These are phyloP conservation scores for Amazona finschi DNA, from an alignment of 2,797 vertebrate genomes.

Conservation along the genomic window DNA sequence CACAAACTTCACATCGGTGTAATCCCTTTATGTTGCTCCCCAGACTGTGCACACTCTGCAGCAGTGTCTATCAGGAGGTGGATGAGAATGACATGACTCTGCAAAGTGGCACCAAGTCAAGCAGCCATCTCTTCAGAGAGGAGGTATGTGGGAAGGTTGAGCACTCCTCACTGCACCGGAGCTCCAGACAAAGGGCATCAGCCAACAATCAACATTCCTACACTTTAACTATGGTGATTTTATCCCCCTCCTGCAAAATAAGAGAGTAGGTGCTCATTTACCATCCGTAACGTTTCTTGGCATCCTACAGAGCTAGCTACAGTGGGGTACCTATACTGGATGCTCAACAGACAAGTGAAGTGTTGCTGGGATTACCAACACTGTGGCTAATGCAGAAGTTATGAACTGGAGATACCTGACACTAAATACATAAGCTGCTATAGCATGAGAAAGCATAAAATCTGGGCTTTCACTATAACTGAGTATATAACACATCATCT, in stretches of 20 bases:
- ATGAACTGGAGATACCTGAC: background rate
- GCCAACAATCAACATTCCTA: background rate
- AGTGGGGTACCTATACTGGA: background rate
- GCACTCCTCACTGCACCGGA: accelerated
- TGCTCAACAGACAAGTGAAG: background rate
- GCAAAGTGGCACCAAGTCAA: background rate
- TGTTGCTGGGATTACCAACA: background rate
- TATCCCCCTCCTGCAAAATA: background rate
- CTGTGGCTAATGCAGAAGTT: background rate
- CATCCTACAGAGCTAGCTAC: background rate
- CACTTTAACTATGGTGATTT: background rate
- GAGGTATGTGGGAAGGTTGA: background rate
- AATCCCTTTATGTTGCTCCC: background rate
- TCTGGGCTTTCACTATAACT: background rate
- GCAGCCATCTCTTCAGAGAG: background rate
- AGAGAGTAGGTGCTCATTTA: background rate
- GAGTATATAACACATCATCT: background rate
- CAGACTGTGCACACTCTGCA: background rate
- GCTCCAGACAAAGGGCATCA: background rate
- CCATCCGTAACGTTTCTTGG: background rate
- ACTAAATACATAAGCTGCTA: background rate
- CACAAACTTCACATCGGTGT: background rate
- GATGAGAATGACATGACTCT: background rate
- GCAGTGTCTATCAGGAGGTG: background rate
- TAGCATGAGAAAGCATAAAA: background rate